Evolutionary conservation across 2,888 invertebrate species (phyloP).

Genomic region (Sminthurides aquaticus): DNA sequence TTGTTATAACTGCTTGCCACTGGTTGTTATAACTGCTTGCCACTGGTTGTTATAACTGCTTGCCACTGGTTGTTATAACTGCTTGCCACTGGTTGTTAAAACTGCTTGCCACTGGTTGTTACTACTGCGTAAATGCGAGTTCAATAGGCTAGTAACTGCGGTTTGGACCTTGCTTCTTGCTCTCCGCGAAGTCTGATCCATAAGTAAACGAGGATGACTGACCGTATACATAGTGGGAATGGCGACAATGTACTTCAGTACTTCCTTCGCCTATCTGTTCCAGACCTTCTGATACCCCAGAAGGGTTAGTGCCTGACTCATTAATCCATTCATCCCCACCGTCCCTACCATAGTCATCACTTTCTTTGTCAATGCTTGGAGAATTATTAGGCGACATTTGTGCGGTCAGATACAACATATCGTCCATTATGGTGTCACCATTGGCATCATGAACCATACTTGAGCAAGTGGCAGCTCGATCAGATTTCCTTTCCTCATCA

Average conservation of each 20-base stretch:
- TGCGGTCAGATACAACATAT: neutral
- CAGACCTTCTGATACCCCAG: neutral
- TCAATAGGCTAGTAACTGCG: neutral
- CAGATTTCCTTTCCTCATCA: neutral
- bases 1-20: no score
- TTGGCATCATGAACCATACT: neutral
- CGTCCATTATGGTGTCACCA: neutral
- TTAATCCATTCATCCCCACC: neutral
- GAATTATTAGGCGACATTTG: neutral
- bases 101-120: neutral
- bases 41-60: no score
- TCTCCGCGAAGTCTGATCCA: neutral
- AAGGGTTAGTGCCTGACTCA: neutral
- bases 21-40: no score
- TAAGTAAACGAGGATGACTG: neutral
- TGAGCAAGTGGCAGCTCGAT: no score
- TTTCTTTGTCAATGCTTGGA: neutral
- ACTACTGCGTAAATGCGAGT: neutral
- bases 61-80: no score
- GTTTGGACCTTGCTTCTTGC: neutral
- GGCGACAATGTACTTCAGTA: neutral
- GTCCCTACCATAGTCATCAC: neutral
- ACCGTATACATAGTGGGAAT: neutral
- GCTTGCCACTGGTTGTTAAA: no score
- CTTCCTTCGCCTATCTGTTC: neutral